Percentiles rank a stretch among this genome's conserved stretches.
These are phyloP conservation scores for Microctonus aethiopoides DNA, from an alignment of 2,888 invertebrate genomes.

Conservation along the genomic window DNA sequence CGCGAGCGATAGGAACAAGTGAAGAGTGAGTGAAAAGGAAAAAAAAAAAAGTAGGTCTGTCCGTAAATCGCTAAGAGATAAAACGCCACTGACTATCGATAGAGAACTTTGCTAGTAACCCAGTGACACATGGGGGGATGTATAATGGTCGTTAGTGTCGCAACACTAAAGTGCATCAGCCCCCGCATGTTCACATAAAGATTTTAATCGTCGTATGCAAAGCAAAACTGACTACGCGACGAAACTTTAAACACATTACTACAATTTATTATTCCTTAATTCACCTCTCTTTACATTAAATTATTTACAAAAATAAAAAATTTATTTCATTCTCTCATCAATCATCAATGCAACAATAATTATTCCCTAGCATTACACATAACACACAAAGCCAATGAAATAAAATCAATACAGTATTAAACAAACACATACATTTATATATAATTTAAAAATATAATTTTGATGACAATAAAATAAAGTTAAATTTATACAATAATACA, in stretches of 20 bases:
- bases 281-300: no score
- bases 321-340: no score
- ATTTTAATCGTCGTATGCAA: conserved; percentile 29
- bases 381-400: no score
- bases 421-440: no score
- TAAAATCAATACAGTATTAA: no score
- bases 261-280: no score
- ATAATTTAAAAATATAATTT: no score
- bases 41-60: conserved; percentile 39
- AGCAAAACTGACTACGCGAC: conserved; percentile 31
- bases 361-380: no score
- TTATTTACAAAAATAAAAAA: no score
- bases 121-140: conserved; percentile 43
- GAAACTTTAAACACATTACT: background rate
- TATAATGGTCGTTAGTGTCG: conserved; percentile 41
- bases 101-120: conserved; percentile 36
- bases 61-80: conserved; percentile 44
- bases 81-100: conserved; percentile 43
- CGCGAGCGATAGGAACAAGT: background rate
- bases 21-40: conserved; percentile 3
- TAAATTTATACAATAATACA: no score
- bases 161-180: conserved; percentile 26
- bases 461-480: no score
- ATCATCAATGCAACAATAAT: no score
- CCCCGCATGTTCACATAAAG: background rate